phyloP scores from a whole-genome alignment of 2,797 vertebrate genomes.

The Pseudochromis fuscus region DNA sequence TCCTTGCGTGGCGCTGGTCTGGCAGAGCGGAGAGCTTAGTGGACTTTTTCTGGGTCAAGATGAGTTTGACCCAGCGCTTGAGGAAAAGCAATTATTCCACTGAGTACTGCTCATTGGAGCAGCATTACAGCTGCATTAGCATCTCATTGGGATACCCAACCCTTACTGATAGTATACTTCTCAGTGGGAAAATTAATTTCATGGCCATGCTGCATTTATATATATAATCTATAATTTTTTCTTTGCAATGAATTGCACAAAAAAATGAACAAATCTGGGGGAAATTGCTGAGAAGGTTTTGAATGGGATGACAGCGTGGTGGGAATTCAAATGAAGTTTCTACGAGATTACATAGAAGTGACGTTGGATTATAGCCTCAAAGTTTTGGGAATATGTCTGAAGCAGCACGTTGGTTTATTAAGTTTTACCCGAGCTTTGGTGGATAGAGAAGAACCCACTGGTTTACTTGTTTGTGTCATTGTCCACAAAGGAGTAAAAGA shows the following conservation, averaged over 20 bases:
- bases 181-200: conserved; percentile 5
- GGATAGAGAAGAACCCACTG: conserved; percentile 2
- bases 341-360: conserved; percentile 2
- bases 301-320: conserved; percentile 1
- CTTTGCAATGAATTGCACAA: conserved; percentile 43
- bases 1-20: conserved; percentile 13
- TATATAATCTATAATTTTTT: conserved; percentile 10
- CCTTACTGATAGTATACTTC: conserved; percentile 34
- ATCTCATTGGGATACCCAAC: conserved; percentile 38
- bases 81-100: conserved; percentile 23
- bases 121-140: conserved; percentile 1
- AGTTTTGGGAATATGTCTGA: not conserved
- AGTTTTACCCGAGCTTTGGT: not conserved
- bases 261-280: conserved; percentile 25
- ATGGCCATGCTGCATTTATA: conserved; percentile 20
- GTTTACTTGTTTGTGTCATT: not conserved
- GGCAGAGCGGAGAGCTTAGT: not conserved
- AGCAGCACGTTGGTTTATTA: not conserved
- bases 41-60: not conserved
- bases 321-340: not conserved
- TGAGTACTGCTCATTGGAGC: conserved; percentile 14
- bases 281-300: conserved; percentile 14
- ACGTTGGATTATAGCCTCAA: conserved; percentile 2
- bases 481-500: conserved; percentile 2
- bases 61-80: conserved; percentile 15